Evolutionary conservation across 1,140 invertebrate genomes (phyloP), one percentile per base, ranked within the genome.

Genomic region (Adelges cooleyi): DNA sequence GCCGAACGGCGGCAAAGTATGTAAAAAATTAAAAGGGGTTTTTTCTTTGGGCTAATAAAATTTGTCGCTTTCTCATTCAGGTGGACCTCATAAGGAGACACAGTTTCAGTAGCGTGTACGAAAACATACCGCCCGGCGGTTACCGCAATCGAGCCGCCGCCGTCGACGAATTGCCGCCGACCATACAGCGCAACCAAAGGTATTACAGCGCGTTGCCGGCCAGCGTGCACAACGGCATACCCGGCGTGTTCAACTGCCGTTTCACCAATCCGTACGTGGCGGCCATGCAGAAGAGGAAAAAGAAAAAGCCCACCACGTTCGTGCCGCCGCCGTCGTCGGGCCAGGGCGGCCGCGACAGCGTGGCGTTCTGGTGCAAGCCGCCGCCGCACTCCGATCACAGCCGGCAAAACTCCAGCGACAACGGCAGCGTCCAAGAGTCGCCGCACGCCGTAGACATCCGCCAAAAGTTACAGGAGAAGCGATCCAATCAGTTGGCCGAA

Each of bases 281-380:
- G 8, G 77, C 77, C 1, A 78, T 80, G 13, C 76, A 80, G 42
- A 87, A 86, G 70, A 79, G 89, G 20, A 92, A 92, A 72, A 92
- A 91, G 74, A 93, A 93, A 72, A 92, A 92, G 72, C 89, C 89
- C 11, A 90, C 89, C 0, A 85, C 82, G 1, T 91, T 92, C 73
- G 83, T 92, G 2, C 89, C 87, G 1, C 86, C 87, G 11, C 89
- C 89, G 3, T 78, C 76, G 56, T 78, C 76, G 56, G 76, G 76
- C 10, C 38, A n/a, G 4, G 56, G 36, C 44, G 68, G 72, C 11
- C 62, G 72, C 15, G 75, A 75, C 46, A 76, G 75, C 67, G 74
- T 82, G 70, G 87, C 86, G 3, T 91, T 91, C 77, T 91, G 89
- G 89, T 82, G 88, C 67, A 76, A 84, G 53, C 85, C 87, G 0